Base-by-base conservation (phyloP, 1,140 invertebrate species). In the Drosophila parvula region DNA sequence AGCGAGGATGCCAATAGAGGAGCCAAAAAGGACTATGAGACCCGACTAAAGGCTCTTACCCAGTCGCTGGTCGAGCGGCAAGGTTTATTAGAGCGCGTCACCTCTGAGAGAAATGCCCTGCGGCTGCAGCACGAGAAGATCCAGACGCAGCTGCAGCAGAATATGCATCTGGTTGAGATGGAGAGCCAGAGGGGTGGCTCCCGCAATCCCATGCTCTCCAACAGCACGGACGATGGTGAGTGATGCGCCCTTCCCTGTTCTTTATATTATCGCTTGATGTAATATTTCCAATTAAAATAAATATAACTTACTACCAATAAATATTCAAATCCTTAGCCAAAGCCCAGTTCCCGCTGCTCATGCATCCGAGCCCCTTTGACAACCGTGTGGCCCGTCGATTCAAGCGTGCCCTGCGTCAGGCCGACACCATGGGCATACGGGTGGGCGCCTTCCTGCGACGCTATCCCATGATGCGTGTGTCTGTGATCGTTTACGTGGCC, bases 21-120 rank as follows among this genome's bases (percentile, higher is more conserved):
- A 55, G 77, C 68, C 34, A 90, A 88, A 12, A 83, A 51, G 63
- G 95, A 96, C 86, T 92, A 96, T 41, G 96, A 97, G 92, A 93
- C 94, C 9, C 93, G 96, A 68, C 91, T 97, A 3, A 93, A 95
- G 59, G 93, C 94, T 3, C 92, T 97, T 11, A 97, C 96, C 2
- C 95, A 97, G 86, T 96, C 95, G 50, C 92, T 97, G 16, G 96
- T 97, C 57, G 93, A 95, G 63, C 97, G 97, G 84, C 97, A 98
- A 91, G 95, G 95, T 55, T 93, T 94, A 57, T 82, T 98, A 30
- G 97, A 97, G 91, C 93, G 94, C 28, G 92, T 97, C 16, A 96
- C 95, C 32, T 95, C 95, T 1, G 96, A 97, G 79, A 94, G 96
- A 77, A 97, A 97, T 93, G 96, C 96, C 11, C 92, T 97, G 27